phyloP scores from a whole-genome alignment of 2,888 invertebrate species.

The Drosophila parthenogenetica region DNA sequence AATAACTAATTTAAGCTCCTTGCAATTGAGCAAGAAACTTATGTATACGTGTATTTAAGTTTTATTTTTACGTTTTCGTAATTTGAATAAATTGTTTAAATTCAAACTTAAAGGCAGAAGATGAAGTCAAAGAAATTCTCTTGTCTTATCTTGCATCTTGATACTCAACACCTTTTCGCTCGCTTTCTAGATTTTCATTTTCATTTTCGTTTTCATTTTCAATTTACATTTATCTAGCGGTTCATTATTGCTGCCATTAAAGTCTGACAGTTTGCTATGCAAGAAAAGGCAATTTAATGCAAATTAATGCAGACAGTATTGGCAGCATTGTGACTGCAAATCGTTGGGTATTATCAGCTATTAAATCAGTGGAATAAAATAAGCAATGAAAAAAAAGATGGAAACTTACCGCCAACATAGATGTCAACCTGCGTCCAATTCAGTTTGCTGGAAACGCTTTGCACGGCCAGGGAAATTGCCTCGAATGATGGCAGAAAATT shows the following conservation, averaged over 20 bases:
- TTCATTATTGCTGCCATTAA: conserved; percentile 23
- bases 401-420: conserved; percentile 84
- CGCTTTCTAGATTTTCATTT: conserved; percentile 18
- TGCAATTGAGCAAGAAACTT: neutral
- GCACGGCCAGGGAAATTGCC: conserved; percentile 84
- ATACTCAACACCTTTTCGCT: neutral
- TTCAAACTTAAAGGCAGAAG: neutral
- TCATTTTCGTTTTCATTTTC: conserved; percentile 7
- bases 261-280: conserved; percentile 1
- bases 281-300: conserved; percentile 39
- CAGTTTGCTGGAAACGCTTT: conserved; percentile 84
- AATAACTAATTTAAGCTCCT: conserved; percentile 21
- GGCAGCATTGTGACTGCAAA: conserved; percentile 15
- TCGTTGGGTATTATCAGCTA: conserved; percentile 47
- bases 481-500: conserved; percentile 85
- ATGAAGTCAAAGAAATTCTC: neutral
- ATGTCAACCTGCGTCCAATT: conserved; percentile 85
- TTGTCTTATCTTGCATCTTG: neutral
- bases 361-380: conserved; percentile 34
- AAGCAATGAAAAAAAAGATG: conserved; percentile 9
- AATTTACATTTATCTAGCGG: conserved; percentile 13
- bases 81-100: neutral
- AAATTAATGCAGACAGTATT: conserved; percentile 49
- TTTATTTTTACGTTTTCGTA: neutral
- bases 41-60: neutral